Evolutionary conservation across 2,888 invertebrate genomes (phyloP), one percentile per base, ranked within the genome.

Genomic region (Tanypteryx hageni): DNA sequence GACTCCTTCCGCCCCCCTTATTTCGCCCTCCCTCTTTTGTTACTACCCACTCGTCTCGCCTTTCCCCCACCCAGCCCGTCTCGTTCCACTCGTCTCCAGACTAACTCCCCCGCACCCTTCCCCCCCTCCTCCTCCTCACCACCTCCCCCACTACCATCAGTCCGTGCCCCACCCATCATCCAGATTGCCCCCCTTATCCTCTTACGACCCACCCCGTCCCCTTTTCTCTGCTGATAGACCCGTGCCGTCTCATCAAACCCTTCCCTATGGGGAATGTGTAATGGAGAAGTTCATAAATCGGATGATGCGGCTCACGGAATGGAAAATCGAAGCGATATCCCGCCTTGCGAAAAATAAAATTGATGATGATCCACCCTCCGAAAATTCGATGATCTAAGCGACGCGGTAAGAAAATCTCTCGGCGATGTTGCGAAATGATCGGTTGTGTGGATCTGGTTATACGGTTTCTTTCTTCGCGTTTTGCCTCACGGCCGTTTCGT

Each of bases 61-160:
- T 57, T 13, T 57, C n/a, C 11, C 44, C 83, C 59, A 14, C 61
- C 44, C 68, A 13, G 11, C 10, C 61, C n/a, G 14, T 44, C 18
- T 64, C n/a, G 18, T n/a, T 89, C 89, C 89, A 56, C 89, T 89
- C 89, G 61, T 86, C 86, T 86, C 89, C 64, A 89, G 89, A 89
- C 89, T 89, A 68, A 22, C 31, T 89, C 61, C 44, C 89, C 89
- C 76, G 64, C 22, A 14, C 9, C 83, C 83, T 56, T 56, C 11
- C 22, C 56, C 57, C 56, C n/a, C 2, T 18, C 83, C 83, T 3
- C 31, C 27, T 27, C 10, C 3, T 8, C 27, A 0, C 31, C 81
- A 16, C 13, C 64, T 16, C n/a, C 11, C 64, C 64, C 4, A 16
- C 64, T 7, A 11, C 64, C 64, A 82, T 27, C 14, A 27, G 27